Conservation (phyloP, 92 coral and sea anemone species). For the Umimayanthus chanpuru region DNA sequence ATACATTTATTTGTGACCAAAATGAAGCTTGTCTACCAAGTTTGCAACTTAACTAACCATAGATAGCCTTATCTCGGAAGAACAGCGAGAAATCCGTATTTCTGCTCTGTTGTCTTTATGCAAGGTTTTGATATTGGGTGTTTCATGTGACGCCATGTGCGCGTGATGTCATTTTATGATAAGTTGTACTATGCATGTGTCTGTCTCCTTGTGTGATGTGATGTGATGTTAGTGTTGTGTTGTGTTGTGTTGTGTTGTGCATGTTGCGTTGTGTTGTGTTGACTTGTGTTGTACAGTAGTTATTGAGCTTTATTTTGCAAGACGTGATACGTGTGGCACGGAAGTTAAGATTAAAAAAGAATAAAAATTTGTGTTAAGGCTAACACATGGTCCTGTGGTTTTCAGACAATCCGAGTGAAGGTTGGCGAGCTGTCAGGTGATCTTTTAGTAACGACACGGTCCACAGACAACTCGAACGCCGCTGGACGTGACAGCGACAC, state of each 20-base stretch:
- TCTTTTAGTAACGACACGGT: conserved; percentile 5
- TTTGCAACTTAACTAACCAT: no score
- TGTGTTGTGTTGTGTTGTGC: no score
- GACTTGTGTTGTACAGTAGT: not conserved
- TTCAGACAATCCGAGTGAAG: conserved; percentile 38
- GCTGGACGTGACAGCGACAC: conserved; percentile 5
- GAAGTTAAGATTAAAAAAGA: not conserved
- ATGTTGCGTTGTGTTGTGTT: not conserved
- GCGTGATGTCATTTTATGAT: not conserved
- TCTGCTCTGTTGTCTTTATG: no score
- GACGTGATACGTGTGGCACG: not conserved
- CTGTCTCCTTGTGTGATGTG: not conserved
- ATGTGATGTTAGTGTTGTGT: no score
- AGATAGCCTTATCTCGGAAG: no score
- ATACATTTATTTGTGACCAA: no score
- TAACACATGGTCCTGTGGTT: conserved; percentile 36
- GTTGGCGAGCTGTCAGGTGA: conserved; percentile 44
- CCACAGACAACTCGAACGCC: conserved; percentile 17
- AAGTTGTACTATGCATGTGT: not conserved
- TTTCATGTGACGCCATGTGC: not conserved
- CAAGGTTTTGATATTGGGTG: not conserved
- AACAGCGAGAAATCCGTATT: not conserved
- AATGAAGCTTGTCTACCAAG: no score
- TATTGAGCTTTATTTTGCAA: not conserved
- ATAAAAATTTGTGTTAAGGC: not conserved